Conservation (phyloP, 2,888 invertebrate genomes). For the Odontocolon sp. region DNA sequence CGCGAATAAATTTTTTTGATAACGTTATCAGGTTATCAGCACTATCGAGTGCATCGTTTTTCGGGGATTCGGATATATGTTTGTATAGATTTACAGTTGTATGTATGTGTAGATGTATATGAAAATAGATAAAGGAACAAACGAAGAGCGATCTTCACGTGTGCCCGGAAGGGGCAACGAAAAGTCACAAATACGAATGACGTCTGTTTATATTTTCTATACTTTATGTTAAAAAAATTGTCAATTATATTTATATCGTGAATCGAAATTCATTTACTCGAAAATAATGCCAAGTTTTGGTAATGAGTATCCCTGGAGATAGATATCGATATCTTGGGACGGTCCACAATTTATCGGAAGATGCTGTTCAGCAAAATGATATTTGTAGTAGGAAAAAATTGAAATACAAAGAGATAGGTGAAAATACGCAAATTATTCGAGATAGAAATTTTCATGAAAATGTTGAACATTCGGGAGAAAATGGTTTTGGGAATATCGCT, state of each 20-base stretch:
- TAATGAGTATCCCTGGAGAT: slow-evolving; percentile 68
- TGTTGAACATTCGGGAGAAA: slow-evolving; percentile 30
- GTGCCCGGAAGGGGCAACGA: slow-evolving; percentile 15
- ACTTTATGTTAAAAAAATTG: slow-evolving; percentile 44
- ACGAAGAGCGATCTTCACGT: too few relatives aligned
- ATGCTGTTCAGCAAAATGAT: slow-evolving; percentile 15
- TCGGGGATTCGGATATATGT: too few relatives aligned
- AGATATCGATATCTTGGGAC: slow-evolving; percentile 58
- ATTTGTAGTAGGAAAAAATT: slow-evolving; percentile 19
- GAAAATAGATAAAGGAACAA: too few relatives aligned
- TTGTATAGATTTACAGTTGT: too few relatives aligned
- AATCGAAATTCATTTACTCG: slow-evolving; percentile 9
- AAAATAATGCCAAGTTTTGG: slow-evolving; percentile 67
- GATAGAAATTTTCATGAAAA: slow-evolving; percentile 10
- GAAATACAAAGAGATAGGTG: slow-evolving; percentile 45
- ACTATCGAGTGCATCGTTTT: too few relatives aligned
- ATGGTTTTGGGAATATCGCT: slow-evolving; percentile 27
- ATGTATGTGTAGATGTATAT: too few relatives aligned
- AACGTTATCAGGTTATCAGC: too few relatives aligned
- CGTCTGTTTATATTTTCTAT: neutral
- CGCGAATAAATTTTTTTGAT: too few relatives aligned
- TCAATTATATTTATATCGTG: slow-evolving; percentile 50
- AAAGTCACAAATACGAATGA: slow-evolving; percentile 24
- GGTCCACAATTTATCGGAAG: slow-evolving; percentile 49
- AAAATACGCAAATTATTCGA: slow-evolving; percentile 43